Evolutionary conservation across 2,113 vertebrate species (phyloP).

Genomic region (Microcebus lehilahytsara): DNA sequence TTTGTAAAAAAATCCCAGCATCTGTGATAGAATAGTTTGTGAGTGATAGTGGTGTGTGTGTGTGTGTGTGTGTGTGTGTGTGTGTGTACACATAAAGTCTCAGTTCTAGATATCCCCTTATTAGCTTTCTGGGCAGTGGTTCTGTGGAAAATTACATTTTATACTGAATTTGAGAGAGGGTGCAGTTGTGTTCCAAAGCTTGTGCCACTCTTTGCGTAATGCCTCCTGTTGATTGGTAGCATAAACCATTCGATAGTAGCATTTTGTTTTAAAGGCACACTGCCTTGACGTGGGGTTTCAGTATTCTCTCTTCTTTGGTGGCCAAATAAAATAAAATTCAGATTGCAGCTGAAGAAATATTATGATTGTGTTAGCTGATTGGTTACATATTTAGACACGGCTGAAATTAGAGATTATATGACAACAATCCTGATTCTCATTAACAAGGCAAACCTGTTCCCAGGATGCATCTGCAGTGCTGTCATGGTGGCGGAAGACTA

Average conservation of each 20-base stretch:
- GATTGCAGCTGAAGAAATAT: slow-evolving; percentile 47
- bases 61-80: too few species aligned
- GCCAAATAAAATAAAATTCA: slow-evolving; percentile 42
- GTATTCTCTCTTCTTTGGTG: background rate
- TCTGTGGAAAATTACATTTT: slow-evolving; percentile 40
- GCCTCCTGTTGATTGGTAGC: background rate
- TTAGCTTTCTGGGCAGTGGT: slow-evolving; percentile 39
- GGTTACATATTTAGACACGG: slow-evolving; percentile 51
- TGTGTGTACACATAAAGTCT: background rate
- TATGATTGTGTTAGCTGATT: slow-evolving; percentile 67
- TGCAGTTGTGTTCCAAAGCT: background rate
- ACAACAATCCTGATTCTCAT: slow-evolving; percentile 45
- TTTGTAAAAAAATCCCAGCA: background rate
- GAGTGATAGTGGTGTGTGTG: background rate
- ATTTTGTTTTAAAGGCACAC: slow-evolving; percentile 55
- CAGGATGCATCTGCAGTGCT: background rate
- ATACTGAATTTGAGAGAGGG: slow-evolving; percentile 27
- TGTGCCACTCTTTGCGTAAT: background rate
- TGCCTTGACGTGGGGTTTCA: background rate
- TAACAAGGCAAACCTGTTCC: slow-evolving; percentile 14
- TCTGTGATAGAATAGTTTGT: background rate
- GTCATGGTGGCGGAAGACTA: background rate
- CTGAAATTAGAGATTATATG: slow-evolving; percentile 32
- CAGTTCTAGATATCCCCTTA: background rate
- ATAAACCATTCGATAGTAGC: background rate